Evolutionary conservation across 2,888 invertebrate species (phyloP).

Genomic region (Chaetogeoica ovagalla): DNA sequence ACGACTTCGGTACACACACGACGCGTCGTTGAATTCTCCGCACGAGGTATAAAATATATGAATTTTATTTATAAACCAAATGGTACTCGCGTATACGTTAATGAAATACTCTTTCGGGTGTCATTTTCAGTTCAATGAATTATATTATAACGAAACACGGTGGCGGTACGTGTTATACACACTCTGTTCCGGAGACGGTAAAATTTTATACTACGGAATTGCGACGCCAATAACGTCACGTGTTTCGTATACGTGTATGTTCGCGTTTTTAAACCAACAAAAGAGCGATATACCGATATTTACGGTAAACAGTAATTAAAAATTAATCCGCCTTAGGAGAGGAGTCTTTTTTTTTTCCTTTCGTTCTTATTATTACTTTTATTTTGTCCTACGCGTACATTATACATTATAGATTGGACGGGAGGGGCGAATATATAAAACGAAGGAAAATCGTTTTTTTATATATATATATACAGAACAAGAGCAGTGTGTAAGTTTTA

Average conservation of each 20-base stretch:
- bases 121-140: too few species aligned
- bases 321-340: slow-evolving; percentile 19
- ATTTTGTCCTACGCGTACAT: slow-evolving; percentile 19
- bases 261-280: background rate
- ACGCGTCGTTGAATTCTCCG: too few species aligned
- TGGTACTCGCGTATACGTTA: too few species aligned
- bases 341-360: slow-evolving; percentile 8
- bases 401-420: background rate
- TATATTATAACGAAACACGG: too few species aligned
- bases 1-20: too few species aligned
- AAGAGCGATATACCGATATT: background rate
- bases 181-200: too few species aligned
- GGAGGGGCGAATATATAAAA: background rate
- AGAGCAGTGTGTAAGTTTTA: background rate
- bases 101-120: too few species aligned
- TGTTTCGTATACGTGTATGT: background rate
- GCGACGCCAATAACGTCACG: too few species aligned
- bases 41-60: too few species aligned
- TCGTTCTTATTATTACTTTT: slow-evolving; percentile 23
- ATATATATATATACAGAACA: background rate
- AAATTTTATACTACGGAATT: too few species aligned
- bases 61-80: too few species aligned
- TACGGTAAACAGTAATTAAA: slow-evolving; percentile 28
- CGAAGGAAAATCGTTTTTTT: background rate
- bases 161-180: too few species aligned